A percentile compares a stretch with the other conserved stretches of the same genome.
These are phyloP conservation scores for Mythimna lalbum DNA, from an alignment of 2,888 invertebrate genomes.

Conservation along the genomic window DNA sequence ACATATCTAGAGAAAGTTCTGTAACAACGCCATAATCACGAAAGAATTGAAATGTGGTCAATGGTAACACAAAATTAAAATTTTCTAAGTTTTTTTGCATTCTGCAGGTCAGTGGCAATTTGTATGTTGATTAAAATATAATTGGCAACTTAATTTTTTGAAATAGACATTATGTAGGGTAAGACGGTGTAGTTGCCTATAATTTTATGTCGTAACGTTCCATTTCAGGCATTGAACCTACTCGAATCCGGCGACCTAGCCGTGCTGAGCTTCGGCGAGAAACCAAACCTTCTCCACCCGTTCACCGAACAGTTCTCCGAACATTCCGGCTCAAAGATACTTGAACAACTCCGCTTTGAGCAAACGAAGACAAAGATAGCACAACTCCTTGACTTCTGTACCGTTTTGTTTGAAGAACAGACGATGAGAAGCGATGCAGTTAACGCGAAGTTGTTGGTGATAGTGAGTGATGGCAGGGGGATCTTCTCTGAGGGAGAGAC, in stretches of 20 bases:
- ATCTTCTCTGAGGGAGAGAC: slow-evolving; percentile 97
- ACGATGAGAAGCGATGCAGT: slow-evolving; percentile 88
- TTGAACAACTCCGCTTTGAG: slow-evolving; percentile 96
- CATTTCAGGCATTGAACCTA: slow-evolving; percentile 94
- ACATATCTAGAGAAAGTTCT: too few relatives aligned
- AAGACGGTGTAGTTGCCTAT: too few relatives aligned
- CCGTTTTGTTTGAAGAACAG: slow-evolving; percentile 90
- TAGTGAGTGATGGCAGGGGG: slow-evolving; percentile 98
- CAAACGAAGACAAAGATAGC: slow-evolving; percentile 97
- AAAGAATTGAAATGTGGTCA: too few relatives aligned
- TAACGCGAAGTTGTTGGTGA: slow-evolving; percentile 96
- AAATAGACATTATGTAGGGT: too few relatives aligned
- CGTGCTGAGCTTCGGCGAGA: slow-evolving; percentile 97
- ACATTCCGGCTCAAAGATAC: slow-evolving; percentile 95
- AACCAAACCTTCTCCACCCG: slow-evolving; percentile 96
- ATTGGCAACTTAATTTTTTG: too few relatives aligned
- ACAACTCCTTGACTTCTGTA: slow-evolving; percentile 94
- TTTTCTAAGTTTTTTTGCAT: too few relatives aligned
- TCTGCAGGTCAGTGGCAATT: too few relatives aligned
- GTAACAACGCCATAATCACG: too few relatives aligned
- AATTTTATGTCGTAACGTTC: background rate
- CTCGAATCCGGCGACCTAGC: slow-evolving; percentile 98
- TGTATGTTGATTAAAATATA: too few relatives aligned
- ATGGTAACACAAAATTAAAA: too few relatives aligned
- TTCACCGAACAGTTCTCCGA: slow-evolving; percentile 96